Evolutionary conservation across 2,888 invertebrate genomes (phyloP), one percentile per base, ranked within the genome.

Genomic region (Drosophila anceps): DNA sequence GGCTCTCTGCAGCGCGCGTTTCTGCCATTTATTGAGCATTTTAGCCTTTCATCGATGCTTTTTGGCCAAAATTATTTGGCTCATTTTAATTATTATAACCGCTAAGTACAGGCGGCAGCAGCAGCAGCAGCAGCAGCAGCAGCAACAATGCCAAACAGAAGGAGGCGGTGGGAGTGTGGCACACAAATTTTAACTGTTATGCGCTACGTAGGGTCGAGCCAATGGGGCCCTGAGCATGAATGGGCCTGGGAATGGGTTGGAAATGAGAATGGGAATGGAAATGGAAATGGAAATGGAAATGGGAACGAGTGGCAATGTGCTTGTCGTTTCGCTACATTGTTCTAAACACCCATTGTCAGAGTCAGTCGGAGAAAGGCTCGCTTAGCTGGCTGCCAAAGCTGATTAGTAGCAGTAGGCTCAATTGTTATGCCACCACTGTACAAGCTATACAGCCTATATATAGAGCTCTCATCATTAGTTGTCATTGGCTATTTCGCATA

Each of bases 1-100:
- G 27, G 15, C 37, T 4, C 43, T n/a, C 37, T 35, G 20, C 18
- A 50, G 29, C 50, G 71, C 79, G 65, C 78, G 72, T 72, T 76
- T 70, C 54, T 77, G 73, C 62, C 88, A 86, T 87, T 89, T 89
- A 84, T 84, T 86, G 90, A 79, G 90, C 90, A 84, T 81, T 89
- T 85, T 79, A 81, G 87, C 76, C 79, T 89, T 88, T 90, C 88
- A 88, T 88, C 88, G 80, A 88, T 89, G 90, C 88, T 90, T 88
- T 86, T 84, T 77, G 75, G 63, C 84, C 69, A 75, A 88, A 88
- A 86, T 90, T 88, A 88, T 84, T 88, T 89, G 82, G 81, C 87
- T 88, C 82, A 84, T 89, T 90, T 88, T 84, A 90, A 90, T 91
- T 90, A 86, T 84, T 87, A 88, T 73, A 88, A 88, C 90, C 88